A percentile compares a stretch with the other conserved stretches of the same genome.
These are phyloP conservation scores for Diogma glabrata DNA, from an alignment of 2,888 invertebrate genomes.

Conservation along the genomic window DNA sequence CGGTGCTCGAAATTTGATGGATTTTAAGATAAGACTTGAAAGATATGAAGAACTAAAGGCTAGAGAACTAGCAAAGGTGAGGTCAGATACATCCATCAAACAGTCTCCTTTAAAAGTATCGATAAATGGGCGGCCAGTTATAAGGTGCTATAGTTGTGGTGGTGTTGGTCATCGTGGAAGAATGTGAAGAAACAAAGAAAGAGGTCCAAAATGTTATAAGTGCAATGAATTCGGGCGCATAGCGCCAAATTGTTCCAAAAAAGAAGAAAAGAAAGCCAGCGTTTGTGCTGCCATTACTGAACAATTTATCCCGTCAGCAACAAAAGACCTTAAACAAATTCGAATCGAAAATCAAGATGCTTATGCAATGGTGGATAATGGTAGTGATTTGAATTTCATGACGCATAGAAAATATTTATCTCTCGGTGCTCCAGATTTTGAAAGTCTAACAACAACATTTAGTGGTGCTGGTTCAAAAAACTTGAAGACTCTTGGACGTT, in stretches of 20 bases:
- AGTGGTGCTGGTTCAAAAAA: no score
- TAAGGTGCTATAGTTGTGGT: no score
- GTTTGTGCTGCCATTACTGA: no score
- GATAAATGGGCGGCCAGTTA: background rate
- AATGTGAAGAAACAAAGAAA: conserved; percentile 14
- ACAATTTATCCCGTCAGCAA: no score
- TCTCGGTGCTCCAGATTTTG: no score
- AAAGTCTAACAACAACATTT: no score
- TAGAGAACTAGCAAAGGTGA: background rate
- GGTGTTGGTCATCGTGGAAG: no score
- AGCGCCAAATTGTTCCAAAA: background rate
- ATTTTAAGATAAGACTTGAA: conserved; percentile 14
- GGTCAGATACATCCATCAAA: background rate
- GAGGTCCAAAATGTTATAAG: conserved; percentile 26
- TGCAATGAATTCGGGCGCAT: conserved; percentile 24
- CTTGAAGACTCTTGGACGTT: background rate
- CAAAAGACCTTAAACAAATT: no score
- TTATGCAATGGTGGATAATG: no score
- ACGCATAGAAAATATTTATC: no score
- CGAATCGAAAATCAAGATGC: no score
- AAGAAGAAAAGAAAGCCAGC: background rate
- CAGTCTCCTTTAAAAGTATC: background rate
- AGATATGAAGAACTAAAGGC: conserved; percentile 7
- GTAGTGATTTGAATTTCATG: no score
- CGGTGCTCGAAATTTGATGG: conserved; percentile 5